Evolutionary conservation across 2,888 invertebrate genomes (phyloP), one percentile per base, ranked within the genome.

Genomic region (Neoitamus cyanurus): DNA sequence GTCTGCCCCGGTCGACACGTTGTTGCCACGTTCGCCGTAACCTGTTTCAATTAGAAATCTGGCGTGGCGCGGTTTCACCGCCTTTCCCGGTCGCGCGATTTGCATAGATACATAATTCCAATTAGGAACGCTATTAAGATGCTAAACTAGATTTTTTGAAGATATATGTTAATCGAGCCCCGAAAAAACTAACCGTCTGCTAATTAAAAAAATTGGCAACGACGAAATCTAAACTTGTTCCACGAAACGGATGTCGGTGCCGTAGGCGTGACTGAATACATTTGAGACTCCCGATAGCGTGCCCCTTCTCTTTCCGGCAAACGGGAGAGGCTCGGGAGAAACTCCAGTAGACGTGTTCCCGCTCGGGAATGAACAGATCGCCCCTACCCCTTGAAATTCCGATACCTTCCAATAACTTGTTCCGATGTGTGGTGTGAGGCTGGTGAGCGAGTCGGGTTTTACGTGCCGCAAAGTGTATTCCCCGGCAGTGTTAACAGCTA

Each of bases 1-100:
- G 96, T 96, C 96, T 96, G 96, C 96, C 94, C 88, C 93, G 94
- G 94, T 95, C 94, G 94, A 90, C 90, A 93, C 95, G 90, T 87
- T 91, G 95, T 94, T 95, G 95, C 93, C 95, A 92, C 87, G 88
- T 88, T 91, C 90, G 88, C 37, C 36, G n/a, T 58, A 82, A 84
- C 42, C 36, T 70, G 84, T 68, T 82, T 28, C 28, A 28, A 37
- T 75, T 83, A 68, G 78, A 78, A 78, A 78, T 48, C 25, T 77
- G 34, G 37, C 31, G n/a, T 37, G n/a, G 78, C 46, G 48, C 15
- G n/a, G 37, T 78, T 48, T 78, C 78, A 31, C 78, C 31, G 78
- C 31, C 46, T 78, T 46, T 78, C 34, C 20, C 48, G 46, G 31
- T 3, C 15, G 31, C 9, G 15, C 48, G n/a, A 78, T 78, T 78